These are phyloP conservation scores for Nemotelus nigrinus DNA, from an alignment of 2,888 invertebrate species.

Conservation along the genomic window DNA sequence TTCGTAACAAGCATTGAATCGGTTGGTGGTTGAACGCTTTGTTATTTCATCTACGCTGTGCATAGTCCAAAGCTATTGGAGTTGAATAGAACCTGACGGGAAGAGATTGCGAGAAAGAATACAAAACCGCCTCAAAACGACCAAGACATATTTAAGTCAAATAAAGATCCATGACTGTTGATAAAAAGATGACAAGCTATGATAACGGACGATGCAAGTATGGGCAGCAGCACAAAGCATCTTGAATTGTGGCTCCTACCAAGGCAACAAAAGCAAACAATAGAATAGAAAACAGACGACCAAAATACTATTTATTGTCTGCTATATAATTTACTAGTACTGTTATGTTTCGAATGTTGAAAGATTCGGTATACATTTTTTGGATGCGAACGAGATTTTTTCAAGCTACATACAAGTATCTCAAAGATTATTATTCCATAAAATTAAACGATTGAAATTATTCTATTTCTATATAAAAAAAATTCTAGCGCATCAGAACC, in stretches of 20 bases:
- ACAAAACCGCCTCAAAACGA: background rate
- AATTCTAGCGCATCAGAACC: too few species aligned
- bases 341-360: too few species aligned
- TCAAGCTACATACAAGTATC: too few species aligned
- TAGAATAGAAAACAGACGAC: slow-evolving; percentile 46
- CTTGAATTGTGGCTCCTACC: slow-evolving; percentile 39
- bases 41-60: background rate
- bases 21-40: slow-evolving; percentile 16
- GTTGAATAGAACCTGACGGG: slow-evolving; percentile 30
- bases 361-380: too few species aligned
- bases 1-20: slow-evolving; percentile 43
- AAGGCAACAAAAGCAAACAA: slow-evolving; percentile 45
- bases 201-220: slow-evolving; percentile 39
- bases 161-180: slow-evolving; percentile 45
- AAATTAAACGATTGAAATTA: too few species aligned
- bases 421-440: too few species aligned
- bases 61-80: slow-evolving; percentile 1
- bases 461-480: too few species aligned
- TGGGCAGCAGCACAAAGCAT: slow-evolving; percentile 36
- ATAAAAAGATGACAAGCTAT: slow-evolving; percentile 49
- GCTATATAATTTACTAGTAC: background rate
- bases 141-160: slow-evolving; percentile 28
- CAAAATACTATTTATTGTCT: slow-evolving; percentile 8
- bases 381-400: too few species aligned
- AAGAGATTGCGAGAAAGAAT: background rate